A percentile compares a stretch with the other conserved stretches of the same genome.
These are phyloP conservation scores for Siniperca knerii DNA, from an alignment of 2,113 vertebrate species.

Conservation along the genomic window DNA sequence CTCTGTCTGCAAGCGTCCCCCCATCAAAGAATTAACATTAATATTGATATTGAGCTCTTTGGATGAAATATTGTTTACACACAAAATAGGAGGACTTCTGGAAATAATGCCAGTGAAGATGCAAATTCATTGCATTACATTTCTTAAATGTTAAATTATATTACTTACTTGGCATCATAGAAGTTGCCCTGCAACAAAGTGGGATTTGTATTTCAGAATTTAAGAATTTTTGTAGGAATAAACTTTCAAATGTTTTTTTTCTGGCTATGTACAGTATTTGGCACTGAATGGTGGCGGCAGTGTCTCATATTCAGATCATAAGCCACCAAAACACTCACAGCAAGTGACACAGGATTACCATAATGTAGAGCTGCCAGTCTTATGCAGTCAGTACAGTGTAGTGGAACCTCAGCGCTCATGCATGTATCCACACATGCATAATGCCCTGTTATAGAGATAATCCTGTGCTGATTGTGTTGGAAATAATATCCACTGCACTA, in stretches of 20 bases:
- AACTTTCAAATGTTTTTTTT: neutral
- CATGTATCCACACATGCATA: conserved; percentile 21
- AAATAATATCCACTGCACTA: conserved; percentile 1
- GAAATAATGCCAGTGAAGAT: conserved; percentile 10
- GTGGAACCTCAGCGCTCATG: conserved; percentile 10
- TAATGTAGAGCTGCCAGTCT: conserved; percentile 41
- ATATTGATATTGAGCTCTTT: conserved; percentile 68
- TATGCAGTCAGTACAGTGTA: conserved; percentile 14
- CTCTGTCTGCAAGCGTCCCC: conserved; percentile 11
- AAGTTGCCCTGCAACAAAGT: neutral
- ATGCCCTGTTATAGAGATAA: conserved; percentile 16
- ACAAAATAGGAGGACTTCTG: conserved; percentile 19
- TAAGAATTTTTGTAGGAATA: neutral
- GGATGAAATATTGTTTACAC: conserved; percentile 47
- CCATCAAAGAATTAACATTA: conserved; percentile 47
- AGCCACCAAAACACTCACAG: conserved; percentile 46
- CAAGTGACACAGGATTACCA: conserved; percentile 49
- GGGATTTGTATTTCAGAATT: neutral
- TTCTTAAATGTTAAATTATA: conserved; percentile 4
- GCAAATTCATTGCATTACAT: conserved; percentile 7
- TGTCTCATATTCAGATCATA: conserved; percentile 41
- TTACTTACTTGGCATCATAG: neutral
- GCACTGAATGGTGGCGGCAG: conserved; percentile 27
- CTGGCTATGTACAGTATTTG: neutral
- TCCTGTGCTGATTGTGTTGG: conserved; percentile 17